Percentiles rank a stretch among this genome's conserved stretches.
Evolutionary conservation across 2,888 invertebrate species (phyloP).

Genomic region (Antheraea assamensis): DNA sequence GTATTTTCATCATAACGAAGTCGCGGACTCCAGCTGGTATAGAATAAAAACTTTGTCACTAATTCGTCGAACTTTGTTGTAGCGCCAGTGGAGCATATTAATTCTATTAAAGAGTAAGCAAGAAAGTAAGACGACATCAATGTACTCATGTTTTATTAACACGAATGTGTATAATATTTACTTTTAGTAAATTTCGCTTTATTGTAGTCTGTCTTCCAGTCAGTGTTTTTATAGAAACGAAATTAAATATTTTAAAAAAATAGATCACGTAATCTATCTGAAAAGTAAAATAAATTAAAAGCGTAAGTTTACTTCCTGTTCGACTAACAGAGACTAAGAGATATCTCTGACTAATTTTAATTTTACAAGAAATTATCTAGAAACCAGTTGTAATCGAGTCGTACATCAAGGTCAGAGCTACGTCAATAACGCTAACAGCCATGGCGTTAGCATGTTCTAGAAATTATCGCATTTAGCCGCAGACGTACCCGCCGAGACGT

Average conservation of each 20-base stretch:
- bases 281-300: background rate
- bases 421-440: slow-evolving; percentile 17
- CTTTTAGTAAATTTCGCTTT: background rate
- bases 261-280: background rate
- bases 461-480: slow-evolving; percentile 37
- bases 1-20: too few relatives aligned
- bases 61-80: background rate
- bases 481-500: slow-evolving; percentile 23
- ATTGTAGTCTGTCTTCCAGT: too few relatives aligned
- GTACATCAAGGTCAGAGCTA: slow-evolving; percentile 5
- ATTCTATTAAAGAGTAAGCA: too few relatives aligned
- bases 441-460: slow-evolving; percentile 51
- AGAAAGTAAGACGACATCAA: too few relatives aligned
- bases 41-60: background rate
- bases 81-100: too few relatives aligned
- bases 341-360: slow-evolving; percentile 2
- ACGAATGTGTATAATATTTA: background rate
- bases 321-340: background rate
- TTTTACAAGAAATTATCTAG: background rate
- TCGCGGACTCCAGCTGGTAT: background rate
- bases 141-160: too few relatives aligned
- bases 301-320: background rate
- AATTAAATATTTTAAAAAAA: background rate
- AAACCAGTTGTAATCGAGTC: background rate
- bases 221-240: too few relatives aligned